phyloP scores from a whole-genome alignment of 64 coral and sea anemone species.

The Stylophora pistillata region DNA sequence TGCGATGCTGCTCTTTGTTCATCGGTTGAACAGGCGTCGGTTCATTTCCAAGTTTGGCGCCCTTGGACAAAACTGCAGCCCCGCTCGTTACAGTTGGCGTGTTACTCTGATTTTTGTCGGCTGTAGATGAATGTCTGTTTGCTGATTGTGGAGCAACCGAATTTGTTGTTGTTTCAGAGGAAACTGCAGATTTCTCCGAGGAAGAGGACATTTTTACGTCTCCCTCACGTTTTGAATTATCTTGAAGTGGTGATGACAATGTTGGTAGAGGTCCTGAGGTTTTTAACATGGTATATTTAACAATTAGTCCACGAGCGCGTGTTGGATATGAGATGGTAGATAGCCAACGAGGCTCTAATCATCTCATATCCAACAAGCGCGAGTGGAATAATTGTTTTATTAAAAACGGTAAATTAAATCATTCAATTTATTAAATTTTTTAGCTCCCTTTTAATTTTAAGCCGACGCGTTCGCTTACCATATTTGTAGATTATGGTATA shows the following conservation, averaged over 20 bases:
- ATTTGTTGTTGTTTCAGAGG: not conserved
- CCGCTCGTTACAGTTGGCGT: not conserved
- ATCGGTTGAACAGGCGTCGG: not conserved
- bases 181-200: not conserved
- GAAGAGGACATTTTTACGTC: not conserved
- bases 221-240: not conserved
- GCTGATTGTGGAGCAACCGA: not conserved
- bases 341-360: too few species aligned
- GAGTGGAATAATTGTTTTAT: too few species aligned
- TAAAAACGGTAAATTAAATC: too few species aligned
- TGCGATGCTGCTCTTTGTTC: slow-evolving; percentile 8
- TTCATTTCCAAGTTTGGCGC: not conserved
- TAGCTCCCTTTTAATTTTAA: too few species aligned
- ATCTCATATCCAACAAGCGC: too few species aligned
- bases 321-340: too few species aligned
- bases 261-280: slow-evolving; percentile 49
- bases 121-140: not conserved
- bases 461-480: too few species aligned
- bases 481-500: too few species aligned
- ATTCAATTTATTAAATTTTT: too few species aligned
- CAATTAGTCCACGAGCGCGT: too few species aligned
- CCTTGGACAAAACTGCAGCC: not conserved
- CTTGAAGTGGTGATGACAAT: not conserved
- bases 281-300: too few species aligned
- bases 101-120: not conserved